Evolutionary conservation across 2,797 vertebrate species (phyloP), one percentile per base, ranked within the genome.

Genomic region (Cuculus canorus): DNA sequence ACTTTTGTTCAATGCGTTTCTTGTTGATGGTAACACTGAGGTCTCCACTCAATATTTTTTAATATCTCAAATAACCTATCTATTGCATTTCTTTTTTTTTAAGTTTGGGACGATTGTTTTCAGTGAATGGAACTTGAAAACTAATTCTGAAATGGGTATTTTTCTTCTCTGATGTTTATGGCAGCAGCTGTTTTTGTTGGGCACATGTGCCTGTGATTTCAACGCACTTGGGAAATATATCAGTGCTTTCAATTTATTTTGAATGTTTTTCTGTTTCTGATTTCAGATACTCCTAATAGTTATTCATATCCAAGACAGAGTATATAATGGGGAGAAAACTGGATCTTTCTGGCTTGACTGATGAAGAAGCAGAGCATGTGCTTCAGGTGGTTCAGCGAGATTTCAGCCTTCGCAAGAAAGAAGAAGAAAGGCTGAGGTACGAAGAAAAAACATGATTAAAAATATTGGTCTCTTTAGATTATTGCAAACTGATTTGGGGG

Each of bases 321-420:
- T 35, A 69, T 88, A 93, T 41, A 90, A 99, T 99, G 99, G 99
- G 99, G 86, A 98, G 99, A 96, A 99, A 99, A 97, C 98, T 99
- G 97, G 99, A 99, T 97, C 98, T 99, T 96, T 99, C 99, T 5
- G 98, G 98, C 60, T 98, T 99, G 97, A 99, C 99, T 1, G 99
- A 99, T 7, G 98, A 98, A 45, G 99, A 99, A 97, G 99, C 99
- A 1, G 98, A 99, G 77, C 99, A 99, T 17, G 98, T 99, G 79
- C 98, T 99, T 86, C 99, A 98, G 96, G 99, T 99, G 95, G 99
- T 99, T 90, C 99, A 99, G 96, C 97, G 99, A 93, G 99, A 99
- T 97, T 99, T 99, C 98, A 99, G 98, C 90, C 99, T 99, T 59
- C 98, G 99, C 47, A 99, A 99, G 96, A 99, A 99, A 92, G 99